Evolutionary conservation across 2,888 invertebrate genomes (phyloP), one percentile per base, ranked within the genome.

Genomic region (Ichneumon xanthorius): DNA sequence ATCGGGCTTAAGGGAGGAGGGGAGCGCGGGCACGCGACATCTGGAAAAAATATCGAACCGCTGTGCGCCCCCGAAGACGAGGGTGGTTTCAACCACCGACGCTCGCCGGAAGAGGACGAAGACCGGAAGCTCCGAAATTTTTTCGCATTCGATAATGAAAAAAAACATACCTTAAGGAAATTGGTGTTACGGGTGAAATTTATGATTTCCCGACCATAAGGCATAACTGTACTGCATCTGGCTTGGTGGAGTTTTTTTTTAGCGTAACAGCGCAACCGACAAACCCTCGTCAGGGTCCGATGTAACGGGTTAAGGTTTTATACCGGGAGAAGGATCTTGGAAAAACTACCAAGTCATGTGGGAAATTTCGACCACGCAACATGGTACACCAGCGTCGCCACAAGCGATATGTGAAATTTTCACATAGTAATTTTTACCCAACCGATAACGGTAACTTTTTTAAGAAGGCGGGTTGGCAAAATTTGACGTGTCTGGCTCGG

Each of bases 1-100:
- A 45, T 45, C 45, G 45, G 45, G 45, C 45, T 45, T 45, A 16
- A 45, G 45, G 45, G 48, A 26, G n/a, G 72, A 37, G 61, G 61
- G 40, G 45, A 45, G n/a, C 33, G 48, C 48, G 61, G 50, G 19
- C 37, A 50, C 50, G 53, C 53, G 76, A 67, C 76, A 67, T 77
- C 67, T 77, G 76, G 76, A 37, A n/a, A 77, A 77, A 67, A 53
- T 0, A 45, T 76, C 48, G 73, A 40, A 30, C 30, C 48, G 33
- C 63, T 50, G 33, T 4, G 7, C 40, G 61, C 72, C 16, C 14
- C 19, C 37, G 33, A 19, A 45, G 26, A 26, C 19, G 63, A n/a
- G 75, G 75, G 48, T 75, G 63, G 48, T 48, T 48, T 58, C 61
- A 73, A 45, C 61, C 53, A 58, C 67, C 26, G 55, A 48, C 14